Conservation (phyloP, 1,140 invertebrate genomes). For the Semibalanus balanoides region DNA sequence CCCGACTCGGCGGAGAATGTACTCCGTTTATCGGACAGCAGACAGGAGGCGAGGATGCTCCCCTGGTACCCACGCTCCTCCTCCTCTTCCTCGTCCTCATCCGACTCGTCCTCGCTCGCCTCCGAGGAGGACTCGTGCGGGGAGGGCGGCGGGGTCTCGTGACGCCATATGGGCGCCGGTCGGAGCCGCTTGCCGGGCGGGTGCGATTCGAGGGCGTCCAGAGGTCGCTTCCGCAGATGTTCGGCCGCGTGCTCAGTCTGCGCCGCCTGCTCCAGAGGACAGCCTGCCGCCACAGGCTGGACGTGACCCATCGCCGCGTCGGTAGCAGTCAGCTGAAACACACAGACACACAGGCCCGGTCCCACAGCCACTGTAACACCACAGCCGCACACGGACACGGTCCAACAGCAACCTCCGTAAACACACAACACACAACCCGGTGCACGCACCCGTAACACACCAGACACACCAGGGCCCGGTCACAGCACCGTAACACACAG, state of each 20-base stretch:
- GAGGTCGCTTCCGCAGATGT: constrained; percentile 78
- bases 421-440: too few relatives aligned
- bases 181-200: constrained; percentile 37
- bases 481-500: too few relatives aligned
- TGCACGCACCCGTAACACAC: too few relatives aligned
- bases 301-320: background rate
- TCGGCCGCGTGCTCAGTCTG: constrained; percentile 40
- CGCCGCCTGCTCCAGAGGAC: background rate
- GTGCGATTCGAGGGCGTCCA: constrained; percentile 82
- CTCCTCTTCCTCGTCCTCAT: constrained; percentile 69
- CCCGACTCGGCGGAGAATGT: constrained; percentile 40
- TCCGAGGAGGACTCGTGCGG: background rate
- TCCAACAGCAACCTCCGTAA: too few relatives aligned
- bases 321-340: background rate
- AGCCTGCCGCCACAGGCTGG: background rate
- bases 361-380: too few relatives aligned
- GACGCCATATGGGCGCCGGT: background rate
- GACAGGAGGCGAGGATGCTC: background rate
- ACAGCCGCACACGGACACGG: too few relatives aligned
- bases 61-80: constrained; percentile 60
- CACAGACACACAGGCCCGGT: too few relatives aligned
- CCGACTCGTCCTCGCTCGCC: background rate
- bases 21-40: constrained; percentile 57
- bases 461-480: too few relatives aligned
- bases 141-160: background rate